Conservation (phyloP, 2,113 vertebrate species). For the Xiphias gladius region DNA sequence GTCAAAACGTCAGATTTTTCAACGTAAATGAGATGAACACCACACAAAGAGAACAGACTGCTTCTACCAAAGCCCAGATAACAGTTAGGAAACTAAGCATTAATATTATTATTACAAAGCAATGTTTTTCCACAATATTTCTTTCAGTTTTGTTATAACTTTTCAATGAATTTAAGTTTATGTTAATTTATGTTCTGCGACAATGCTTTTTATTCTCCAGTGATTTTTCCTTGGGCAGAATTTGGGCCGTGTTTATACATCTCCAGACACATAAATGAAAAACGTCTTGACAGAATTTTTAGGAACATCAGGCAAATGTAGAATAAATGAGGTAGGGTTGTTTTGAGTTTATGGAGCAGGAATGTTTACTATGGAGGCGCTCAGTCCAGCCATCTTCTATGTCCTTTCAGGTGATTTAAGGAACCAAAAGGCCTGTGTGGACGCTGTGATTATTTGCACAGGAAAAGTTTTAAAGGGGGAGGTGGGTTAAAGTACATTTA, state of each 20-base stretch:
- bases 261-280: neutral
- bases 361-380: neutral
- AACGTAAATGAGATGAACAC: too few relatives aligned
- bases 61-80: too few relatives aligned
- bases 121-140: neutral
- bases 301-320: neutral
- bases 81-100: too few relatives aligned
- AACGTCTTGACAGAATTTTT: neutral
- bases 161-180: neutral
- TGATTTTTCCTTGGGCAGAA: neutral
- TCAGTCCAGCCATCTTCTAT: neutral
- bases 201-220: neutral
- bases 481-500: neutral
- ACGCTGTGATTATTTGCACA: neutral
- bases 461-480: neutral
- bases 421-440: neutral
- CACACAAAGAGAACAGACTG: too few relatives aligned
- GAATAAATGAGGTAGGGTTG: neutral
- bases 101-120: neutral
- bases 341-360: neutral
- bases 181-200: neutral
- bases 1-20: too few relatives aligned
- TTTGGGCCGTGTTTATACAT: neutral
- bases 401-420: neutral
- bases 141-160: too few relatives aligned